Conservation (phyloP, 2,113 vertebrate genomes). For the Gymnarchus niloticus region DNA sequence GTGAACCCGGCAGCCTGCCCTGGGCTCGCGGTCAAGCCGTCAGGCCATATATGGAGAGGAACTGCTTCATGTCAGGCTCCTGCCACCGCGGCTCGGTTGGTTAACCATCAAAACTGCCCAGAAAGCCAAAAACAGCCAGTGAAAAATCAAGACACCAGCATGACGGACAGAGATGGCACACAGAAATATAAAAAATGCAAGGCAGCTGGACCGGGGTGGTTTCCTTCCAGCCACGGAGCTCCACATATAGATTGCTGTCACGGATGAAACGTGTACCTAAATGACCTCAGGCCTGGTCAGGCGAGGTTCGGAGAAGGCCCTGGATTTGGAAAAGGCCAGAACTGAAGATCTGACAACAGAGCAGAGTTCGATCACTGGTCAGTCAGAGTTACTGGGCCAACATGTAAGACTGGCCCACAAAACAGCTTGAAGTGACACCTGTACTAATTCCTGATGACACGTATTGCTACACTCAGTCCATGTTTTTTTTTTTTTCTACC, state of each 20-base stretch:
- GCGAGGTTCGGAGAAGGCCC: conserved; percentile 6
- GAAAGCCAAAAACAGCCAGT: conserved; percentile 52
- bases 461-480: conserved; percentile 43
- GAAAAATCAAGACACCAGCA: background rate
- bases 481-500: conserved; percentile 38
- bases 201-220: background rate
- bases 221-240: background rate
- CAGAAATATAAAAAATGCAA: conserved; percentile 47
- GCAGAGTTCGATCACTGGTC: conserved; percentile 47
- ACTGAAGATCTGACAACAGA: conserved; percentile 28
- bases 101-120: conserved; percentile 48
- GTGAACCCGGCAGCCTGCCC: conserved; percentile 59
- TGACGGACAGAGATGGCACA: conserved; percentile 33
- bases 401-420: conserved; percentile 50
- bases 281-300: background rate
- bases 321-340: background rate
- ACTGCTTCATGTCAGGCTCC: conserved; percentile 53
- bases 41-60: conserved; percentile 68
- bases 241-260: background rate
- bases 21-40: conserved; percentile 51
- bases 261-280: background rate
- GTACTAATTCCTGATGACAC: conserved; percentile 52
- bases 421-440: conserved; percentile 58
- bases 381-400: conserved; percentile 44
- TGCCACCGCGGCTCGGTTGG: conserved; percentile 45